Base-by-base conservation (phyloP, 2,113 vertebrate genomes). In the Hippocampus mohnikei region DNA sequence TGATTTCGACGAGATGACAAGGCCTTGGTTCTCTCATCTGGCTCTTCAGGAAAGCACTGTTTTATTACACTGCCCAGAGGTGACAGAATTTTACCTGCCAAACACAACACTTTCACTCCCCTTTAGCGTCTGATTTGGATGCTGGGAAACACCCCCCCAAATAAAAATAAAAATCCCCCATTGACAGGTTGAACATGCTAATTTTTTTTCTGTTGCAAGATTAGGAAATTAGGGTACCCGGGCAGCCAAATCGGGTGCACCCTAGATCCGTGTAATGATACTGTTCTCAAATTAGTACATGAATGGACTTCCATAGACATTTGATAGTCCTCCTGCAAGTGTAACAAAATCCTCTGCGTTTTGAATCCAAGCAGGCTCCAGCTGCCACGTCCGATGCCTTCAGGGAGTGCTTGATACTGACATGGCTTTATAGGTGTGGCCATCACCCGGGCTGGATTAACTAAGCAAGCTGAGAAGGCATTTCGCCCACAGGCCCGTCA, bases 41-140 rank as follows among this genome's bases (percentile, higher is more conserved):
- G 61, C 61, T 3, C 50, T 20, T 69, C 80, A 87, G 86, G 83
- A 88, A 88, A 83, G 40, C 44, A 67, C 59, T 79, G 27, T 48
- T 66, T 78, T 81, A 79, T 82, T 81, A 67, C 71, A 78, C 66
- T 42, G 67, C 58, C 33, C 7, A 21, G 67, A 52, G 52, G 73
- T 81, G 59, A 77, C 71, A 58, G 23, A 58, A 58, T 58, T 27
- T 11, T 63, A 41, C n/a, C 52, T 55, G 37, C 21, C 61, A 63
- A 63, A 62, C n/a, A 6, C 3, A 62, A 63, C 18, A 63, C 29
- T 21, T 63, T 9, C 5, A 52, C 20, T 21, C 21, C 23, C 20
- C 52, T 8, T n/a, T 53, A n/a, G 3, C 3, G 8, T 53, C 52
- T n/a, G 21, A 53, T 53, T n/a, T 53, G 21, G 52, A n/a, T 53